A percentile compares a stretch with the other conserved stretches of the same genome.
Evolutionary conservation across 2,113 vertebrate species (phyloP).

Genomic region (Pluvianellus socialis): DNA sequence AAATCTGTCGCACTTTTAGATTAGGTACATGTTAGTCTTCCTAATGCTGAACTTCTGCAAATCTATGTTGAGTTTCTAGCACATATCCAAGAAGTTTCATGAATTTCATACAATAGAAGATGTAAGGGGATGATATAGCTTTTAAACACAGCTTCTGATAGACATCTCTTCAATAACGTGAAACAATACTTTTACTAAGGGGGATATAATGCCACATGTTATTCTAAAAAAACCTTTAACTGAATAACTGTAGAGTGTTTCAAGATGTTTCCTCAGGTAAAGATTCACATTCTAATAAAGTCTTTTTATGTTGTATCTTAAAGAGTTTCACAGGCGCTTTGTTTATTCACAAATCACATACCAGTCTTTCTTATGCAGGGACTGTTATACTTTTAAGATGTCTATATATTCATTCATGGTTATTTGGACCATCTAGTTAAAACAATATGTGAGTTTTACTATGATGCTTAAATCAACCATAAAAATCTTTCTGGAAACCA

Average conservation of each 20-base stretch:
- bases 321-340: background rate
- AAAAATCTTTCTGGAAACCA: background rate
- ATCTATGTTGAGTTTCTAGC: background rate
- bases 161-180: background rate
- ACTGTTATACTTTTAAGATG: background rate
- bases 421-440: background rate
- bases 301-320: background rate
- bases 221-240: constrained; percentile 21
- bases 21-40: background rate
- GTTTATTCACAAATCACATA: background rate
- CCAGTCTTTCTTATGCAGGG: background rate
- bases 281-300: constrained; percentile 15
- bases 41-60: background rate
- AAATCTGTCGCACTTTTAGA: background rate
- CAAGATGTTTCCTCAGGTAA: constrained; percentile 33
- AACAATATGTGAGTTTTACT: background rate
- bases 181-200: constrained; percentile 11
- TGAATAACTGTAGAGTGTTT: constrained; percentile 13
- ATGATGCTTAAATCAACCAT: background rate
- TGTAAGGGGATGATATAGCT: background rate
- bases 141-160: constrained; percentile 35
- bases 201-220: background rate
- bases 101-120: background rate
- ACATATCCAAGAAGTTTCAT: background rate
- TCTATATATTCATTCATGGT: background rate